Base-by-base conservation (phyloP, 2,113 vertebrate species). In the Oreotrochilus melanogaster region DNA sequence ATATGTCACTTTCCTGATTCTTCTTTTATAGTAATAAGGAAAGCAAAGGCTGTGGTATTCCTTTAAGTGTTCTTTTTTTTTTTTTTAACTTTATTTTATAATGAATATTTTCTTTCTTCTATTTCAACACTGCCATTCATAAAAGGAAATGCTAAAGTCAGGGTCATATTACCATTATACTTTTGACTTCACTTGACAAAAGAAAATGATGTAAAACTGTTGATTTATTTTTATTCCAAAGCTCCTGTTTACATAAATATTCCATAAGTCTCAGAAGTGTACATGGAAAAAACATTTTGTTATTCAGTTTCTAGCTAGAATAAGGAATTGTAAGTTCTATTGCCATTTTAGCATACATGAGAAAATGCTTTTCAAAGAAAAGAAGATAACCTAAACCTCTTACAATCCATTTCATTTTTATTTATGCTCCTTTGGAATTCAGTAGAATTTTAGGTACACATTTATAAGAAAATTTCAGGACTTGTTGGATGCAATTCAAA, bases 331-430 rank as follows among this genome's bases (percentile, higher is more conserved):
- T 51, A 83, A 76, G 67, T 82, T 89, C 10, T 66, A 31, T 42
- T 54, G 23, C 9, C 31, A 28, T 74, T 30, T 39, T 89, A 75
- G 56, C 6, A 66, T 82, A 19, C 9, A 7, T 35, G 14, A 79
- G 13, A 73, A 84, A 83, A 81, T 80, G 23, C 14, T 72, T 88
- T 85, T 88, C 83, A 70, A 91, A 88, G 48, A 72, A 82, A 87
- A 78, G 8, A 81, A 76, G 54, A 58, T 64, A 70, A 64, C 30
- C 33, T 70, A 67, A 64, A 48, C 22, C 7, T 56, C 21, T 45
- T 66, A 66, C 14, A 78, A 62, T 4, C 4, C 5, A n/a, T 81
- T 78, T 74, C 24, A 15, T 70, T 11, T 78, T 86, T 93, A 35
- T 92, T 81, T 78, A 23, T 42, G 48, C 42, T 93, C 4, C 10